Percentiles rank a stretch among this genome's conserved stretches.
Conservation (phyloP, 1,140 invertebrate genomes). For the Dufourea novaeangliae region DNA sequence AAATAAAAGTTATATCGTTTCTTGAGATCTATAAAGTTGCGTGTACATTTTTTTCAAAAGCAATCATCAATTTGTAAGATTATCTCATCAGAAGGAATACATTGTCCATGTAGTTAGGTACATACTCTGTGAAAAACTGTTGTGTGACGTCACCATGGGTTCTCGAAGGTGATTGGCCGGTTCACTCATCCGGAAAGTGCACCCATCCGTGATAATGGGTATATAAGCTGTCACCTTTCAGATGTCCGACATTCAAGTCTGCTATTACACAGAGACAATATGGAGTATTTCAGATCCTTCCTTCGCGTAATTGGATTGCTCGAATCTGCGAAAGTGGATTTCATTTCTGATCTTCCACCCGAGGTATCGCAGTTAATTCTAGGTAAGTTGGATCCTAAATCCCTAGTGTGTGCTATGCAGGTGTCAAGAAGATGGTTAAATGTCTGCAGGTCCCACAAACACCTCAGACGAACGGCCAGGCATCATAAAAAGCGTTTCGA, state of each 20-base stretch:
- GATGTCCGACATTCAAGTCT: not conserved
- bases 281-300: slow-evolving; percentile 9
- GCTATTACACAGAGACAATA: not conserved
- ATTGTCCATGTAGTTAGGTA: too few species aligned
- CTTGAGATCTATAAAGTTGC: too few species aligned
- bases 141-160: too few species aligned
- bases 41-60: too few species aligned
- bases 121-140: too few species aligned
- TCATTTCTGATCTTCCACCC: slow-evolving; percentile 20
- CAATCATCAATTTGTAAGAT: too few species aligned
- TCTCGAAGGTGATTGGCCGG: slow-evolving; percentile 18
- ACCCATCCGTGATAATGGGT: not conserved
- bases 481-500: not conserved
- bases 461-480: not conserved
- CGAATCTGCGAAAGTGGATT: not conserved
- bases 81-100: too few species aligned
- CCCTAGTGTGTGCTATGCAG: slow-evolving; percentile 18
- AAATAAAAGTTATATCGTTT: too few species aligned
- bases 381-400: slow-evolving; percentile 35
- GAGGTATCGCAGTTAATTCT: slow-evolving; percentile 45
- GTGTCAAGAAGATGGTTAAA: slow-evolving; percentile 27
- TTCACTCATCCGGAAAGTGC: not conserved
- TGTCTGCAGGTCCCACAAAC: slow-evolving; percentile 16
- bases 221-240: not conserved
- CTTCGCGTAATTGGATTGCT: slow-evolving; percentile 4